Conservation (phyloP, 2,113 vertebrate genomes). For the Thamnaconus septentrionalis region DNA sequence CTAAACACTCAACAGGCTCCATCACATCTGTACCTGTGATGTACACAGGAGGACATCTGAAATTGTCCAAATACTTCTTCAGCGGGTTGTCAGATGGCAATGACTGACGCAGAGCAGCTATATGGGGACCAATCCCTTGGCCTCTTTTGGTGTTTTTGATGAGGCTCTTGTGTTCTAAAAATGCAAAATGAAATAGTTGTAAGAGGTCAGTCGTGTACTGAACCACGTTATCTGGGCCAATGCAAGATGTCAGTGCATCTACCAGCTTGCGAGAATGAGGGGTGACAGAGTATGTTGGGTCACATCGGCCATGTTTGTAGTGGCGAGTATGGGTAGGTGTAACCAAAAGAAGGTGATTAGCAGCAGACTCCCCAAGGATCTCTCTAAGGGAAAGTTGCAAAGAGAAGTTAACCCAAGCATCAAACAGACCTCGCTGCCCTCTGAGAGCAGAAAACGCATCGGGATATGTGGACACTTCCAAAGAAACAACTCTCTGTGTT, state of each 20-base stretch:
- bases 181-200: conserved; percentile 71
- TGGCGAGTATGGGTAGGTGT: conserved; percentile 82
- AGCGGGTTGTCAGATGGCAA: conserved; percentile 70
- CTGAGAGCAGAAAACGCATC: conserved; percentile 75
- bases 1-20: conserved; percentile 76
- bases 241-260: conserved; percentile 51
- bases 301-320: conserved; percentile 81
- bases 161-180: conserved; percentile 74
- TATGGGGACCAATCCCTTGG: conserved; percentile 76
- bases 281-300: conserved; percentile 77
- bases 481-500: conserved; percentile 66
- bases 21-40: conserved; percentile 76
- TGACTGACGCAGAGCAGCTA: conserved; percentile 71
- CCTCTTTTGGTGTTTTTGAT: conserved; percentile 78
- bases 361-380: conserved; percentile 67
- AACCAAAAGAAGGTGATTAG: conserved; percentile 66
- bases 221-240: conserved; percentile 49
- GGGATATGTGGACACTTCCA: conserved; percentile 76
- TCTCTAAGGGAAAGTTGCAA: conserved; percentile 77
- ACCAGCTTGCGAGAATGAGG: conserved; percentile 64
- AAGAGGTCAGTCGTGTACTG: conserved; percentile 59
- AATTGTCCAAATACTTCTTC: conserved; percentile 72
- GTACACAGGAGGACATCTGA: conserved; percentile 78
- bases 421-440: conserved; percentile 74
- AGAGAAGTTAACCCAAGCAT: conserved; percentile 80